A percentile compares a stretch with the other conserved stretches of the same genome.
phyloP scores from a whole-genome alignment of 1,140 invertebrate species.

The Drosophila mojavensis region DNA sequence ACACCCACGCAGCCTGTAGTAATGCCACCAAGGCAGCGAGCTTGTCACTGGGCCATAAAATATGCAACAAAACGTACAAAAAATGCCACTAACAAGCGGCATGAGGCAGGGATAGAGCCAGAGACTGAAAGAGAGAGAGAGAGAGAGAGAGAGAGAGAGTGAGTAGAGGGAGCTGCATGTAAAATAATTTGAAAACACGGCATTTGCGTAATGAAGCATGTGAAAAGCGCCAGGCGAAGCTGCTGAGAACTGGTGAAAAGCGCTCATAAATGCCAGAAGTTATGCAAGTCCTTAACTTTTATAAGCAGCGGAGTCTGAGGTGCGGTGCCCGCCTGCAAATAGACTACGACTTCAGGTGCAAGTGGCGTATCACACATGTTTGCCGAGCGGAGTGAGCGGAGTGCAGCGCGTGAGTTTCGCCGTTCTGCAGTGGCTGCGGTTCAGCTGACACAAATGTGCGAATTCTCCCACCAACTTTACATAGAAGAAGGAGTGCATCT shows the following conservation, averaged over 20 bases:
- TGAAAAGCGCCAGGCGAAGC: slow-evolving; percentile 50
- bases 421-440: slow-evolving; percentile 27
- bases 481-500: no score
- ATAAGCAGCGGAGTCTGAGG: slow-evolving; percentile 48
- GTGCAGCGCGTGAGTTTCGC: no score
- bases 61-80: slow-evolving; percentile 64
- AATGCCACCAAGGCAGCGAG: slow-evolving; percentile 23
- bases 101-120: not conserved
- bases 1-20: not conserved
- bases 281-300: slow-evolving; percentile 81
- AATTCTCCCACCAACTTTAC: slow-evolving; percentile 42
- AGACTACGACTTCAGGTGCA: slow-evolving; percentile 64
- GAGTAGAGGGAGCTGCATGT: slow-evolving; percentile 37
- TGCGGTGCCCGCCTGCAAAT: slow-evolving; percentile 21
- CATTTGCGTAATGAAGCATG: slow-evolving; percentile 82
- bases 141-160: not conserved
- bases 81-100: slow-evolving; percentile 47
- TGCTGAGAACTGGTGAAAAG: slow-evolving; percentile 69
- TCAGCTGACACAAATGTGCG: slow-evolving; percentile 50
- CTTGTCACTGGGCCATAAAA: slow-evolving; percentile 55
- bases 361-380: slow-evolving; percentile 79
- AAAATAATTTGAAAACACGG: slow-evolving; percentile 81
- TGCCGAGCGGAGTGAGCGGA: slow-evolving; percentile 53
- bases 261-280: slow-evolving; percentile 81
- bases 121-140: not conserved